These are phyloP conservation scores for Dicranocentrus wangi DNA, from an alignment of 2,888 invertebrate genomes.

Conservation along the genomic window DNA sequence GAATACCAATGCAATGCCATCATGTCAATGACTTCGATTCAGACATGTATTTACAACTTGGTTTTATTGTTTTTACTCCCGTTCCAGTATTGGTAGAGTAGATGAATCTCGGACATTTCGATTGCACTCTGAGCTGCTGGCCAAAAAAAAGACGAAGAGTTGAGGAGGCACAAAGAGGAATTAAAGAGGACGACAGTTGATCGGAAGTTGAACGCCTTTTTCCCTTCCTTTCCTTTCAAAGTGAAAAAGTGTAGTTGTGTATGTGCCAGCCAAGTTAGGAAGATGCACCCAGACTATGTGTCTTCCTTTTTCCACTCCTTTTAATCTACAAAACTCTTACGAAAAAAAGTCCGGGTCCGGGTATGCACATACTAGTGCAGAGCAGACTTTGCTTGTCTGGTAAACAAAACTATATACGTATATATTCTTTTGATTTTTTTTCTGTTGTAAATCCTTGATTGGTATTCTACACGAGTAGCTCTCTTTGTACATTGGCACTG, in stretches of 20 bases:
- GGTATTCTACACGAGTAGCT: conserved; percentile 36
- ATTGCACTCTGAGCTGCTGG: conserved; percentile 9
- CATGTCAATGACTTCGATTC: conserved; percentile 31
- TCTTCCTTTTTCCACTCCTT: not conserved
- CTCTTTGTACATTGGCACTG: conserved; percentile 26
- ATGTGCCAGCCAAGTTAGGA: not conserved
- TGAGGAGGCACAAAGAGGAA: conserved; percentile 8
- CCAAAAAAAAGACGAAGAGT: no score
- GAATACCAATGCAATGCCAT: conserved; percentile 28
- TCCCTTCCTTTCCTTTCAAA: conserved; percentile 23
- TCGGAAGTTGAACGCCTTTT: conserved; percentile 51
- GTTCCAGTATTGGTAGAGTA: no score
- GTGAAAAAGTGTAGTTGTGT: not conserved
- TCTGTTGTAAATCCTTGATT: conserved; percentile 43
- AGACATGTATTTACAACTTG: conserved; percentile 22
- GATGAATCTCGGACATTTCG: conserved; percentile 26
- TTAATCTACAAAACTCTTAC: not conserved
- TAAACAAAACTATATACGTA: not conserved
- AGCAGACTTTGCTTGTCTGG: not conserved
- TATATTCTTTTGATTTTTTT: not conserved
- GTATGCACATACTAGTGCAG: conserved; percentile 1
- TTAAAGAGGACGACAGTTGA: conserved; percentile 43
- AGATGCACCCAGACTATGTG: conserved; percentile 6
- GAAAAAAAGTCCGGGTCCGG: not conserved
- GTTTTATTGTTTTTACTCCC: conserved; percentile 40